Percentiles rank a stretch among this genome's conserved stretches.
phyloP scores from a whole-genome alignment of 1,140 invertebrate species.

The Diorhabda carinulata region DNA sequence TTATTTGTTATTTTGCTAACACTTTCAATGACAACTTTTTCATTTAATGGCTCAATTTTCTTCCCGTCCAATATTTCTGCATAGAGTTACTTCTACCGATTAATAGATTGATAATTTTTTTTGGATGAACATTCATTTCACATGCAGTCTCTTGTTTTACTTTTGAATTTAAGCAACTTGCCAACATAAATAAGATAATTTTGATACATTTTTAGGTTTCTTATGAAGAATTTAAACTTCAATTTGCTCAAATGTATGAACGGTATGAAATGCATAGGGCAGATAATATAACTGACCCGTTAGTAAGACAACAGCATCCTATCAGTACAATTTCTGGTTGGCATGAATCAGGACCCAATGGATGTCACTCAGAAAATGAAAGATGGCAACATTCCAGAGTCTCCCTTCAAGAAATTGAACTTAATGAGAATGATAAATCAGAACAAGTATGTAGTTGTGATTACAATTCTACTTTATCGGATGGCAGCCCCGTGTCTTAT shows the following conservation, averaged over 20 bases:
- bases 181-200: neutral
- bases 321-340: constrained; percentile 95
- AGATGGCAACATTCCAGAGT: constrained; percentile 49
- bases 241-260: constrained; percentile 95
- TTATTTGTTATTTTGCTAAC: no score
- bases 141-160: constrained; percentile 10
- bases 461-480: constrained; percentile 55
- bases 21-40: no score
- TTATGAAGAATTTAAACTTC: constrained; percentile 94
- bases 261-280: constrained; percentile 91
- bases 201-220: constrained; percentile 60
- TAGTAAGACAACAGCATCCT: constrained; percentile 83
- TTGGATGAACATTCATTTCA: no score
- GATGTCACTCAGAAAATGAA: constrained; percentile 47
- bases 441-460: constrained; percentile 55
- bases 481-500: constrained; percentile 54
- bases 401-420: constrained; percentile 46
- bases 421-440: constrained; percentile 50
- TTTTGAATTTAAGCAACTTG: constrained; percentile 8
- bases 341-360: constrained; percentile 62
- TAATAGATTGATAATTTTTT: no score
- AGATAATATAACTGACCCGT: constrained; percentile 91
- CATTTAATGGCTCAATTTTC: no score
- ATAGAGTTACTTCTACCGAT: no score
- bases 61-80: no score